Percentiles rank a stretch among this genome's conserved stretches.
Conservation (phyloP, 2,888 invertebrate genomes). For the Anticlea derivata region DNA sequence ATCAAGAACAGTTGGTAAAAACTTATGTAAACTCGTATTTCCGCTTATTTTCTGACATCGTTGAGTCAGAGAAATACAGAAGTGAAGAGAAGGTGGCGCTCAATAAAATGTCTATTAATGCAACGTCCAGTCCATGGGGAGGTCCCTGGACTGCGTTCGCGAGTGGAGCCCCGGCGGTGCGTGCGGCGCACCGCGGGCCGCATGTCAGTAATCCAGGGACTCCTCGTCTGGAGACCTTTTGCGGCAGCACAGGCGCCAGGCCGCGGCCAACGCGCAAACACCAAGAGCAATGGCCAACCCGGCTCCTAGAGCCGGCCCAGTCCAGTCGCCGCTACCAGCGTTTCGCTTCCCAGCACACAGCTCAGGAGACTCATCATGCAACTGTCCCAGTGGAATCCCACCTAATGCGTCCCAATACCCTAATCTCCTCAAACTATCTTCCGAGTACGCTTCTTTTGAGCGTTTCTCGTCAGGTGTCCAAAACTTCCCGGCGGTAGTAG, state of each 20-base stretch:
- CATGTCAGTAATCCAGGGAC: slow-evolving; percentile 85
- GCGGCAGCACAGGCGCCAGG: slow-evolving; percentile 86
- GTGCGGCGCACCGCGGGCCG: slow-evolving; percentile 78
- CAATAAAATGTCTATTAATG: slow-evolving; percentile 81
- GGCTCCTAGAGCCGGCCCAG: slow-evolving; percentile 85
- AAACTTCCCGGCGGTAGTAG: slow-evolving; percentile 77
- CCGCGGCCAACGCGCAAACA: slow-evolving; percentile 81
- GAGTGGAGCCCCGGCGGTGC: slow-evolving; percentile 77
- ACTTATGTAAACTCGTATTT: background rate
- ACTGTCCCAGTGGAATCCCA: slow-evolving; percentile 72
- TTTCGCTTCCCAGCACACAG: slow-evolving; percentile 85
- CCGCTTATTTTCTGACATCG: background rate
- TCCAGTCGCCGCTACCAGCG: slow-evolving; percentile 82
- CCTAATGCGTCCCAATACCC: slow-evolving; percentile 80
- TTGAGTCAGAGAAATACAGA: background rate
- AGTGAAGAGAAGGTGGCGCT: slow-evolving; percentile 53
- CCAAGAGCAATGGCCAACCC: slow-evolving; percentile 83
- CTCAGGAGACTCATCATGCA: slow-evolving; percentile 91
- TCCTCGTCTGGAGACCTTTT: slow-evolving; percentile 84
- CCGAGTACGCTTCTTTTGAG: slow-evolving; percentile 82
- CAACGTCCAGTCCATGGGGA: slow-evolving; percentile 78
- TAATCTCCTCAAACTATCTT: slow-evolving; percentile 84
- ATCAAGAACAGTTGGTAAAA: too few species aligned
- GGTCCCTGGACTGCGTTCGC: slow-evolving; percentile 71
- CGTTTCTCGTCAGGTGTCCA: slow-evolving; percentile 77